These are phyloP conservation scores for Brachirus orientalis DNA, from an alignment of 2,113 vertebrate genomes.

Conservation along the genomic window DNA sequence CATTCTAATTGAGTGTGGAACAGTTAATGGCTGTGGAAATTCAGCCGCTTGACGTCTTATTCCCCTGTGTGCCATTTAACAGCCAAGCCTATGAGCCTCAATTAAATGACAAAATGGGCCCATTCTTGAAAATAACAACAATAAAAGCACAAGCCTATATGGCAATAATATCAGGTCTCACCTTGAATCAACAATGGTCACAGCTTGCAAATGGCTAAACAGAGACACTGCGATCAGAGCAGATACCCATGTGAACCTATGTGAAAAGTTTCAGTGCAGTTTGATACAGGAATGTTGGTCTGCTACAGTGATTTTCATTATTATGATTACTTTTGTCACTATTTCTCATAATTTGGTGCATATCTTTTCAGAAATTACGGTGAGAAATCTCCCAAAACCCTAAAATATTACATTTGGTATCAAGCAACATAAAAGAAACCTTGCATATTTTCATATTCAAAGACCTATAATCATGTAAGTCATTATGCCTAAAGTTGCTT, in stretches of 20 bases:
- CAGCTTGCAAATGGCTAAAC: conserved; percentile 71
- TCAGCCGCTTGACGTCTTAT: conserved; percentile 81
- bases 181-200: conserved; percentile 76
- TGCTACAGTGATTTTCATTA: conserved; percentile 18
- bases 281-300: conserved; percentile 3
- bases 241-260: neutral
- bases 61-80: conserved; percentile 78
- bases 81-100: conserved; percentile 81
- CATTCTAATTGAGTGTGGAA: conserved; percentile 87
- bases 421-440: neutral
- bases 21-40: conserved; percentile 84
- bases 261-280: conserved; percentile 20
- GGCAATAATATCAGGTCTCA: conserved; percentile 75
- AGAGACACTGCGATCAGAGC: conserved; percentile 43
- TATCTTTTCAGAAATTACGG: neutral
- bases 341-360: neutral
- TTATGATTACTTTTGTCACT: conserved; percentile 6
- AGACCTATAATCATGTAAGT: too few species aligned
- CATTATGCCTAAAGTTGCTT: neutral
- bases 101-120: conserved; percentile 84
- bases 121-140: conserved; percentile 83
- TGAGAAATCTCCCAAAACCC: neutral
- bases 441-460: neutral
- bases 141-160: conserved; percentile 78
- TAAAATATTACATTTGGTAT: conserved; percentile 1